Percentiles rank a stretch among this genome's conserved stretches.
phyloP scores from a whole-genome alignment of 2,888 invertebrate species.

The Sisyra nigra region DNA sequence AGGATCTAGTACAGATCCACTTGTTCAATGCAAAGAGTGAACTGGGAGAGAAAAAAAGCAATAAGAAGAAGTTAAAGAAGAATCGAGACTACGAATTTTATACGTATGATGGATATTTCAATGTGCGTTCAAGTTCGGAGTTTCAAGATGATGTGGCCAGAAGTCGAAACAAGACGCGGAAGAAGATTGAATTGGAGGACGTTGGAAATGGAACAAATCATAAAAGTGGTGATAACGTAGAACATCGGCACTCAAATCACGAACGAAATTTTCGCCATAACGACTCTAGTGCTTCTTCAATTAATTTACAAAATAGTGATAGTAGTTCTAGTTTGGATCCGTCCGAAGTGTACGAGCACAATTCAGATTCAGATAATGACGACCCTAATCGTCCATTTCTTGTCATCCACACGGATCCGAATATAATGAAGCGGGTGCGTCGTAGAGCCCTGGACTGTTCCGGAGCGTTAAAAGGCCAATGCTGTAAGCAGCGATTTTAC shows the following conservation, averaged over 20 bases:
- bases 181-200: background rate
- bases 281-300: background rate
- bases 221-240: background rate
- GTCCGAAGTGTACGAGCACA: background rate
- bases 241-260: slow-evolving; percentile 6
- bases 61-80: slow-evolving; percentile 1
- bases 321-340: no score
- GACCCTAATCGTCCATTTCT: slow-evolving; percentile 68
- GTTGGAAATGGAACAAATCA: background rate
- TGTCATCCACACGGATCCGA: slow-evolving; percentile 60
- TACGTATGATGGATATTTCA: slow-evolving; percentile 5
- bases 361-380: slow-evolving; percentile 8
- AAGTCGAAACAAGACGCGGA: slow-evolving; percentile 1
- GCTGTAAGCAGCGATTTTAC: slow-evolving; percentile 81
- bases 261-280: slow-evolving; percentile 5
- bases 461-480: slow-evolving; percentile 51
- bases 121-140: background rate
- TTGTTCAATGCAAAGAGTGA: slow-evolving; percentile 25
- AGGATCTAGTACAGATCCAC: slow-evolving; percentile 52
- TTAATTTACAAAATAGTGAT: no score
- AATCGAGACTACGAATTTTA: slow-evolving; percentile 4
- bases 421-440: slow-evolving; percentile 51
- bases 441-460: slow-evolving; percentile 74
- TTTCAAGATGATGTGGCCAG: background rate
- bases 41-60: slow-evolving; percentile 14